Base-by-base conservation (phyloP, 2,113 vertebrate genomes). In the Gorsachius goisagi region DNA sequence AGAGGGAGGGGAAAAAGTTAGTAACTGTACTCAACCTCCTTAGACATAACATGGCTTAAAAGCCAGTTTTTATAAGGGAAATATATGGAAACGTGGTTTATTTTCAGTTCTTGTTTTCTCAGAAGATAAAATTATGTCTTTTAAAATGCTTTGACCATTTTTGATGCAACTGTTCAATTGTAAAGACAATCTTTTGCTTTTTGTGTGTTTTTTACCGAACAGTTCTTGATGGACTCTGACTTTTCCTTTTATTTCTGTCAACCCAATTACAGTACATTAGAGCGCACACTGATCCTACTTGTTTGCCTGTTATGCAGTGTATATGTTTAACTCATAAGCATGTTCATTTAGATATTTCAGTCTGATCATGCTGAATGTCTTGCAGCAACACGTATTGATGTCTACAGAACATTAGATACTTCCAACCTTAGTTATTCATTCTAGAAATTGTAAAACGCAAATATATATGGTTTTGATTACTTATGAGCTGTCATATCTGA, bases 171-270 rank as follows among this genome's bases (percentile, higher is more conserved):
- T 97, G 94, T 98, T 98, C 97, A 97, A 96, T 98, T 98, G 95
- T 78, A 97, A 97, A 97, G 97, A 95, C 97, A 97, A 94, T 92
- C 95, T 95, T 95, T 97, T 95, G 93, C 84, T 84, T 97, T 97
- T 93, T 97, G 94, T 97, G 83, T 90, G 88, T 87, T 98, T 97
- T 98, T 98, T 98, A 97, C 98, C 96, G 97, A 98, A 97, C 97
- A 98, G 96, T 98, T 98, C 98, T 98, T 98, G 98, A 98, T 98
- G 97, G 97, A 97, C 98, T 98, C 97, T 98, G 97, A 98, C 98
- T 98, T 98, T 98, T 98, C 98, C 98, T 98, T 98, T 98, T 98
- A 97, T 98, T 98, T 98, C 98, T 98, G 98, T 98, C 98, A 98
- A 97, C 96, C 86, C 98, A 98, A 98, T 98, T 98, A 98, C 96